Conservation (phyloP, 2,888 invertebrate genomes). For the Protophormia terraenovae region DNA sequence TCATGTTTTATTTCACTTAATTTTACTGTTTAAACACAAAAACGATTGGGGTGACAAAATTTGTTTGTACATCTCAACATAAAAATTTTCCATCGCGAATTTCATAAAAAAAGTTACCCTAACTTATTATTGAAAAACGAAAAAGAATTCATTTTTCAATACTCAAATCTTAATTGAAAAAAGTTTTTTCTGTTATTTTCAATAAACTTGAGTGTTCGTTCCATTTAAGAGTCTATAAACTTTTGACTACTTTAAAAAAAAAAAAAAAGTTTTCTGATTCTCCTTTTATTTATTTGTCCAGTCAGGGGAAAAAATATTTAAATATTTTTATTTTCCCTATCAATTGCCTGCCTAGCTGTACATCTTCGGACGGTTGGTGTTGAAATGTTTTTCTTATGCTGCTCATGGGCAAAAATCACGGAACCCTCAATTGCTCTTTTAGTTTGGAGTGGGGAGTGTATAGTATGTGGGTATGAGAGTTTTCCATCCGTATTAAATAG, state of each 20-base stretch:
- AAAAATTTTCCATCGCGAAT: background rate
- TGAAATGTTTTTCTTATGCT: background rate
- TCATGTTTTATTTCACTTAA: background rate
- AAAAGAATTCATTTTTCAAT: background rate
- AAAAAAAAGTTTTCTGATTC: background rate
- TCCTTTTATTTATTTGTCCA: background rate
- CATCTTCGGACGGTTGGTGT: background rate
- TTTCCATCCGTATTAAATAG: background rate
- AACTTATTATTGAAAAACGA: background rate
- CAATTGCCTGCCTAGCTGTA: background rate
- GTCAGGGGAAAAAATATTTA: background rate
- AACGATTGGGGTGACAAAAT: background rate
- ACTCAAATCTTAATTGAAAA: constrained; percentile 2
- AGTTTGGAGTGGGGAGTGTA: background rate
- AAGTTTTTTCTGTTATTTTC: background rate
- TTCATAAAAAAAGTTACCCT: background rate
- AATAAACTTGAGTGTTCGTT: background rate
- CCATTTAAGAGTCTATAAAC: background rate
- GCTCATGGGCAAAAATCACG: constrained; percentile 21
- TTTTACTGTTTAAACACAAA: background rate
- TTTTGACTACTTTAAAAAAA: background rate
- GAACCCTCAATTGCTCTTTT: background rate
- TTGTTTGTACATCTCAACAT: background rate
- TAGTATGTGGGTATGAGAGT: background rate
- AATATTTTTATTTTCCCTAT: background rate